Conservation (phyloP, 2,797 vertebrate species). For the Distichodus sexfasciatus region DNA sequence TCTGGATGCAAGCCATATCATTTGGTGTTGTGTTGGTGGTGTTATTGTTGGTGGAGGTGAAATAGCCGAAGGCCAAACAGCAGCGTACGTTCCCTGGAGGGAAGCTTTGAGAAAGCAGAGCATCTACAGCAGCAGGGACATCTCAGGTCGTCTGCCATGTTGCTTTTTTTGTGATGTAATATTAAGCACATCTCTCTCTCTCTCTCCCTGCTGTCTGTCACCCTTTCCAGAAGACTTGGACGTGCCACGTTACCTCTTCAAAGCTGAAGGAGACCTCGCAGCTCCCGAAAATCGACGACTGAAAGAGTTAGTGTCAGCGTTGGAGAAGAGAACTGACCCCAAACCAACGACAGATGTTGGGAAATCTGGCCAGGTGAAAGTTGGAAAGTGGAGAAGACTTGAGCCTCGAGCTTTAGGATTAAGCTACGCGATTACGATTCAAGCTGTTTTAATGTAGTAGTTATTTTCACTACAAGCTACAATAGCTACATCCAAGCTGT, state of each 20-base stretch:
- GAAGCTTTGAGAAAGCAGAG: slow-evolving; percentile 14
- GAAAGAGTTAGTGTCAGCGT: slow-evolving; percentile 14
- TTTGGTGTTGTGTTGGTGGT: background rate
- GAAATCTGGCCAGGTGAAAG: slow-evolving; percentile 13
- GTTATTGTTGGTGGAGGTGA: slow-evolving; percentile 7
- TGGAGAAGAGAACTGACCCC: slow-evolving; percentile 27
- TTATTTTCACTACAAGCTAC: too few relatives aligned
- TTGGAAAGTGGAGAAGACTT: background rate
- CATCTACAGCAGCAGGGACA: slow-evolving; percentile 15
- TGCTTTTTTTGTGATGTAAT: slow-evolving; percentile 47
- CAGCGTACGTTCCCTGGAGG: slow-evolving; percentile 10
- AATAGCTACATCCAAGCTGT: too few relatives aligned
- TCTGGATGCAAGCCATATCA: background rate
- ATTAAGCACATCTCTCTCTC: slow-evolving; percentile 45
- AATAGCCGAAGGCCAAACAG: slow-evolving; percentile 22
- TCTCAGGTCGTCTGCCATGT: slow-evolving; percentile 31
- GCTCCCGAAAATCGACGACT: slow-evolving; percentile 3
- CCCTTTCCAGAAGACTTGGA: slow-evolving; percentile 12
- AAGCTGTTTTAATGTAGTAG: too few relatives aligned
- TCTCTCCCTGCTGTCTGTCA: slow-evolving; percentile 31
- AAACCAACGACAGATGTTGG: slow-evolving; percentile 12
- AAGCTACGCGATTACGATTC: too few relatives aligned
- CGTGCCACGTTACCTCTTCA: slow-evolving; percentile 35
- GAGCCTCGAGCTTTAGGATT: too few relatives aligned
- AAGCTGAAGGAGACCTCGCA: slow-evolving; percentile 14